Percentiles rank a stretch among this genome's conserved stretches.
phyloP scores from a whole-genome alignment of 2,113 vertebrate genomes.

The Ia io region DNA sequence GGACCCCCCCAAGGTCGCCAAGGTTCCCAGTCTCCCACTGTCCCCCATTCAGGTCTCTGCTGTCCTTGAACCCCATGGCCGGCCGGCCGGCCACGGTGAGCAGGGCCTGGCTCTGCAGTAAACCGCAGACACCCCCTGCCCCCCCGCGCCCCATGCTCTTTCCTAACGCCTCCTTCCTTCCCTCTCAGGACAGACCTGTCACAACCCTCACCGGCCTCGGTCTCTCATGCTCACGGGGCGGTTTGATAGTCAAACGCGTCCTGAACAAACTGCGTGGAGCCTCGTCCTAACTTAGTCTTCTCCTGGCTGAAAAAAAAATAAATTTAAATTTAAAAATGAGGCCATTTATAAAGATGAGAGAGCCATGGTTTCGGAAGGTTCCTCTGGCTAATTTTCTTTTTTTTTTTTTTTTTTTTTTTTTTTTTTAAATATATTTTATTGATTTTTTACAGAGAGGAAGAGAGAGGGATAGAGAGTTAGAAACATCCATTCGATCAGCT shows the following conservation, averaged over 20 bases:
- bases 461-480: too few species aligned
- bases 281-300: neutral
- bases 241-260: neutral
- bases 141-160: neutral
- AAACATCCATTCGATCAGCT: too few species aligned
- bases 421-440: too few species aligned
- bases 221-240: neutral
- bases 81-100: neutral
- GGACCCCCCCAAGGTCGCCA: neutral
- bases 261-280: neutral
- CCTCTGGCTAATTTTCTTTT: neutral
- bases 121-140: neutral
- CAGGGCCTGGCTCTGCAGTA: accelerated
- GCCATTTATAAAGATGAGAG: neutral
- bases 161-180: neutral
- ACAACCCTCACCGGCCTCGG: neutral
- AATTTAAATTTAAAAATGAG: neutral
- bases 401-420: too few species aligned
- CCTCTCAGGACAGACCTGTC: neutral
- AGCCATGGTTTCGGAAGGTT: neutral
- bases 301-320: neutral
- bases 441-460: too few species aligned
- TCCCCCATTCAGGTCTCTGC: neutral
- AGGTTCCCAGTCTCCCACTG: neutral
- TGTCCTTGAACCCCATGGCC: neutral